Base-by-base conservation (phyloP, 1,140 invertebrate genomes). In the Acromyrmex echinatior region DNA sequence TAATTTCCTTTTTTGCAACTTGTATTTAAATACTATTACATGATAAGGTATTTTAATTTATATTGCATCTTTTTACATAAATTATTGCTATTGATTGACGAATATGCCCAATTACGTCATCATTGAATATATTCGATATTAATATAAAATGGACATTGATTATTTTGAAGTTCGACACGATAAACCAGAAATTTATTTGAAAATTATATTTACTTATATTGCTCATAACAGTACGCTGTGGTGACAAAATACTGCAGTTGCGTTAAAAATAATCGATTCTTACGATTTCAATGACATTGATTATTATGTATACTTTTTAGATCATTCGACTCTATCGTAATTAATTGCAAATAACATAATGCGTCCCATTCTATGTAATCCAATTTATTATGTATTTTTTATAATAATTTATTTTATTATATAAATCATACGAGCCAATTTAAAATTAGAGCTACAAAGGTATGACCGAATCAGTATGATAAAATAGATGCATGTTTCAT, bases 1-100 rank as follows among this genome's bases (percentile, higher is more conserved):
- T 81, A 81, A 71, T 10, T 81, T 70, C 7, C 51, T 66, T 25
- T 58, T 39, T 3, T 45, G 14, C 5, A 58, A 71, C 14, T 71
- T 21, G 10, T 28, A 71, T 21, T 12, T 35, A 14, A 35, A n/a
- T n/a, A 81, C 10, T 71, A 4, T 1, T 25, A 1, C 56, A n/a
- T 0, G 1, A 39, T 39, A 58, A 39, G 10, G 6, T 56, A 16
- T 16, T 68, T 39, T 3, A 18, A 58, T 58, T 51, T 51, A 18
- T 51, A 18, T 45, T 80, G 12, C 31, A 66, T 3, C 5, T 31
- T 25, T 79, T 39, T 39, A 18, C 4, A 2, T 28, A 60, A 28
- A n/a, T 31, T 28, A 5, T 10, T 3, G 0, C n/a, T 5, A 77
- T 45, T 18, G 2, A 45, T 21, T 21, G 7, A 77, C 16, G 16